phyloP scores from a whole-genome alignment of 2,888 invertebrate species.

The Anthrax anthrax region DNA sequence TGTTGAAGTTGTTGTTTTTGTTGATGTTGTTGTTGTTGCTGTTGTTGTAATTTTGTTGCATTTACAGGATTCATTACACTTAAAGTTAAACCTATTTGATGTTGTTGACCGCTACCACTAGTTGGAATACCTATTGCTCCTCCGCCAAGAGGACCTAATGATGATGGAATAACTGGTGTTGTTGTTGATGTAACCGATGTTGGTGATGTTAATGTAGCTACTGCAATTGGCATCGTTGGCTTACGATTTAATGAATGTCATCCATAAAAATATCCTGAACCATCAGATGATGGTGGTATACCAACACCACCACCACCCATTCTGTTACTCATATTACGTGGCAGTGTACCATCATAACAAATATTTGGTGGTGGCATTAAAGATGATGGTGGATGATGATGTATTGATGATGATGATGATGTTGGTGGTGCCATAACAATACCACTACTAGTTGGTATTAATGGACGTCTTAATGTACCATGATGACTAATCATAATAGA shows the following conservation, averaged over 20 bases:
- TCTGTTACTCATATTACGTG: slow-evolving; percentile 18
- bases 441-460: slow-evolving; percentile 29
- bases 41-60: slow-evolving; percentile 7
- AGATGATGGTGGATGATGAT: no score
- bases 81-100: background rate
- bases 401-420: slow-evolving; percentile 14
- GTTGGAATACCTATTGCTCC: no score
- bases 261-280: slow-evolving; percentile 29
- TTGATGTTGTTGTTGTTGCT: slow-evolving; percentile 10
- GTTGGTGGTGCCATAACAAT: slow-evolving; percentile 19
- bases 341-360: slow-evolving; percentile 29
- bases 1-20: slow-evolving; percentile 10
- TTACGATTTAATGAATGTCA: slow-evolving; percentile 32
- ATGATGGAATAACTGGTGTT: slow-evolving; percentile 14
- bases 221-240: slow-evolving; percentile 1
- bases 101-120: no score
- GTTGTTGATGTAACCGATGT: slow-evolving; percentile 20
- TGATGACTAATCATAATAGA: slow-evolving; percentile 29
- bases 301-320: no score
- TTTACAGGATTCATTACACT: background rate
- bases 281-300: no score
- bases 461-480: slow-evolving; percentile 27
- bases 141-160: background rate
- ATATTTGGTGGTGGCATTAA: slow-evolving; percentile 21
- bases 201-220: slow-evolving; percentile 21